A percentile compares a stretch with the other conserved stretches of the same genome.
phyloP scores from a whole-genome alignment of 92 coral and sea anemone species.

The Phenganax marumi region DNA sequence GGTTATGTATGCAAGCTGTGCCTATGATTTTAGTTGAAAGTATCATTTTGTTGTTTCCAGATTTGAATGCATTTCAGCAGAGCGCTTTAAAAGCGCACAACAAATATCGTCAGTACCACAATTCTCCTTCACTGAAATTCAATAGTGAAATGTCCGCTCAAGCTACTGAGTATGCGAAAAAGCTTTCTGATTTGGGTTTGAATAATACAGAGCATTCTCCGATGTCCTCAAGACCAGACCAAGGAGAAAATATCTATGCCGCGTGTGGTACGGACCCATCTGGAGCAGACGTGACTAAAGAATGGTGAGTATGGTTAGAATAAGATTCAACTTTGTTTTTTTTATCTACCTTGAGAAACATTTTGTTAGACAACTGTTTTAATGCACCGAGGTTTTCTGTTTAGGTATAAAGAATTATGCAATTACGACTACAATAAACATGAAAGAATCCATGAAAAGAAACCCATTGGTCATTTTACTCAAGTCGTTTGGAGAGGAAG shows the following conservation, averaged over 20 bases:
- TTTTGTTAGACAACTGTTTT: neutral
- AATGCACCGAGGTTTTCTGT: neutral
- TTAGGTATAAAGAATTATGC: conserved; percentile 91
- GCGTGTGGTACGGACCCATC: conserved; percentile 66
- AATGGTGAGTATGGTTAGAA: conserved; percentile 53
- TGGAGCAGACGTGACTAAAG: conserved; percentile 75
- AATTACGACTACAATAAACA: conserved; percentile 73
- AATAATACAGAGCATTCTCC: conserved; percentile 67
- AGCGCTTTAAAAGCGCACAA: conserved; percentile 75
- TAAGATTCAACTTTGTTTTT: neutral
- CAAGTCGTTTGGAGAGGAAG: conserved; percentile 86
- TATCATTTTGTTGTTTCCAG: neutral
- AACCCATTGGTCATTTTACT: conserved; percentile 82
- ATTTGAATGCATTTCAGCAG: conserved; percentile 53
- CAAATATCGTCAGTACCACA: conserved; percentile 70
- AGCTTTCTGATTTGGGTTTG: conserved; percentile 66
- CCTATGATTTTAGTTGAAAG: neutral
- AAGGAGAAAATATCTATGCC: conserved; percentile 89
- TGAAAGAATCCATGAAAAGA: conserved; percentile 57
- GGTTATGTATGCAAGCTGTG: neutral
- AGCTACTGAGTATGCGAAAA: conserved; percentile 69
- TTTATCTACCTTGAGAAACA: conserved; percentile 1
- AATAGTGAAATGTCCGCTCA: conserved; percentile 68
- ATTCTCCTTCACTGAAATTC: conserved; percentile 58
- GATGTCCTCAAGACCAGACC: conserved; percentile 64